These are phyloP conservation scores for Oconnorella tubifera DNA, from an alignment of 2,888 invertebrate species.

Conservation along the genomic window DNA sequence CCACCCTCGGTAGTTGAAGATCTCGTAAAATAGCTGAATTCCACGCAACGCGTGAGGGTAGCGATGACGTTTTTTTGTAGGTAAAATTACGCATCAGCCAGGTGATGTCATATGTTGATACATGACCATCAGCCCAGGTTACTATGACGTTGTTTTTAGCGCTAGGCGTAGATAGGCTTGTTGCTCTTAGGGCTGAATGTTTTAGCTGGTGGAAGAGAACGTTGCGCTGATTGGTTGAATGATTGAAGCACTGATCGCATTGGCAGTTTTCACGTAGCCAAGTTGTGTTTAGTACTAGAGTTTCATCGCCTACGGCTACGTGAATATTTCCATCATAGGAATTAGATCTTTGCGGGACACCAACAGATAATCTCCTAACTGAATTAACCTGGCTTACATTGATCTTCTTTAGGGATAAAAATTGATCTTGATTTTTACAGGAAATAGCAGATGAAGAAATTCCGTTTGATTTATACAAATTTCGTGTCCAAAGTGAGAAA, in stretches of 20 bases:
- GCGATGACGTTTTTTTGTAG: neutral
- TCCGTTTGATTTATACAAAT: too few relatives aligned
- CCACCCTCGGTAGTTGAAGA: neutral
- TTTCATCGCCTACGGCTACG: neutral
- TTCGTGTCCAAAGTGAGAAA: too few relatives aligned
- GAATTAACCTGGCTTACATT: too few relatives aligned
- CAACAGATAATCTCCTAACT: too few relatives aligned
- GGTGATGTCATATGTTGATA: constrained; percentile 34
- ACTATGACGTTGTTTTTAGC: constrained; percentile 57
- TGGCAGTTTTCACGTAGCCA: constrained; percentile 67
- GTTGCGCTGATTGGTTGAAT: constrained; percentile 63
- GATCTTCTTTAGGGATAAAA: too few relatives aligned
- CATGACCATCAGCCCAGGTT: constrained; percentile 58
- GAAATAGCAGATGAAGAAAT: neutral
- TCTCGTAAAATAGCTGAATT: neutral
- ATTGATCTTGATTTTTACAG: too few relatives aligned
- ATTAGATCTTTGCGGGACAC: too few relatives aligned
- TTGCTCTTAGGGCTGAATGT: neutral
- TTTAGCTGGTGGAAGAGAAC: constrained; percentile 52
- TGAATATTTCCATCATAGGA: neutral
- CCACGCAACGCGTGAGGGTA: neutral
- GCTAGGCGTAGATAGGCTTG: constrained; percentile 44
- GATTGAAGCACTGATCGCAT: constrained; percentile 64
- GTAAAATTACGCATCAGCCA: constrained; percentile 31
- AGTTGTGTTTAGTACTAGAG: constrained; percentile 8